Base-by-base conservation (phyloP, 2,113 vertebrate genomes). In the Tetraodon nigroviridis region DNA sequence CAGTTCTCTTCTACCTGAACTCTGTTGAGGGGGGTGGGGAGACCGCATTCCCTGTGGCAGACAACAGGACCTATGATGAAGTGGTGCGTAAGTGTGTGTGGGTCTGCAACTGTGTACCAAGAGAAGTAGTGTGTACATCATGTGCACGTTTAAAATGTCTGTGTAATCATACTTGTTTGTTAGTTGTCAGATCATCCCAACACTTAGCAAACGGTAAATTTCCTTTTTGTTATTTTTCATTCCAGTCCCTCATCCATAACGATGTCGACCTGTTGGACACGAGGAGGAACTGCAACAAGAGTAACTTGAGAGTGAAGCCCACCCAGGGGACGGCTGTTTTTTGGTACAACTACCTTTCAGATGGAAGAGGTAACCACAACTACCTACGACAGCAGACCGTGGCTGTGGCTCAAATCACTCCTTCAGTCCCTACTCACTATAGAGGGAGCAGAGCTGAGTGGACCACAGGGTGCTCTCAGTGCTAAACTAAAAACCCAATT, bases 281-380 rank as follows among this genome's bases (percentile, higher is more conserved):
- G 20, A 92, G 96, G 67, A 94, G 93, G 69, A 93, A 99, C 71
- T 99, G 97, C 29, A 92, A 97, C 81, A 97, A 95, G 84, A 95
- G 95, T 65, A 99, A 99, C 66, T 87, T 99, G 46, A 90, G 91
- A 67, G 93, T 99, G 77, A 98, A 92, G 81, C 96, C 97, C 5
- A 90, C 83, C 64, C 94, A 94, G 87, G 97, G 97, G 61, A 98
- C 92, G 1, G 96, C 96, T n/a, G 93, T 99, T 61, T 95, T 99
- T 88, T 99, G 97, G 97, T 99, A 99, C 89, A 99, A 99, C 87
- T 98, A 98, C 83, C 90, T 99, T 63, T 95, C 97, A 20, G 93
- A 99, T 0, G 97, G 97, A 75, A 92, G 90, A 93, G 97, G 97
- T 98, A 90, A 21, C 15, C 15, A n/a, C 44, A 37, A 37, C 7